Conservation (phyloP, 1,140 invertebrate species). For the Bombus balteatus region DNA sequence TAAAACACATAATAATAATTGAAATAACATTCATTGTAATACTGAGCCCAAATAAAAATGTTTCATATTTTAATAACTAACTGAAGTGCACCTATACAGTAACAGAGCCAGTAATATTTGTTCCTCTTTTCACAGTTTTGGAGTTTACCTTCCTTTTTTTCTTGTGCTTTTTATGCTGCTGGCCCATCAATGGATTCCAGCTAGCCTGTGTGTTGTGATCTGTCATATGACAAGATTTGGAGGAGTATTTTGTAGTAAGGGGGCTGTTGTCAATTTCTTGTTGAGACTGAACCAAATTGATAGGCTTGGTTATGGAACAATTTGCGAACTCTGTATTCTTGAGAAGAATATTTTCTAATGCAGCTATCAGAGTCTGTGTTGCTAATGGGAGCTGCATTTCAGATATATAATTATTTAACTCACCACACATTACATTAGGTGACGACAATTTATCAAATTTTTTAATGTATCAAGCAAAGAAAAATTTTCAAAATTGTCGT, state of each 20-base stretch:
- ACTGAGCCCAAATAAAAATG: conserved; percentile 50
- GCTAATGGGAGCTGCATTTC: conserved; percentile 73
- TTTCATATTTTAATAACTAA: conserved; percentile 60
- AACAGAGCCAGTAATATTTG: conserved; percentile 65
- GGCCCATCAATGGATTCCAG: conserved; percentile 74
- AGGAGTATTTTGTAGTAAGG: conserved; percentile 75
- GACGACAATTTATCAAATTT: conserved; percentile 62
- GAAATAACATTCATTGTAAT: conserved; percentile 59
- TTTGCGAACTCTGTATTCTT: conserved; percentile 76
- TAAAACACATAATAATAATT: background rate
- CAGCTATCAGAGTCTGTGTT: conserved; percentile 74
- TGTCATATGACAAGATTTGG: conserved; percentile 75
- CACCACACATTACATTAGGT: conserved; percentile 24
- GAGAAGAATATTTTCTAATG: conserved; percentile 75
- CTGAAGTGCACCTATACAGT: conserved; percentile 64
- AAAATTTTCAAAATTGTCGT: conserved; percentile 64
- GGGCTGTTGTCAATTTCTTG: conserved; percentile 75
- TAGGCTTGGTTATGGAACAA: conserved; percentile 71
- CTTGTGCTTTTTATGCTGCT: conserved; percentile 79
- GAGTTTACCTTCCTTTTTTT: conserved; percentile 80
- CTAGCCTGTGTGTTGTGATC: conserved; percentile 75
- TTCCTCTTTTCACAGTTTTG: conserved; percentile 61
- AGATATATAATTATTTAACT: conserved; percentile 61
- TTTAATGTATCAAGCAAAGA: background rate
- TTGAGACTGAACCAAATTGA: conserved; percentile 70